These are phyloP conservation scores for Fabriciana adippe DNA, from an alignment of 2,888 invertebrate species.

Conservation along the genomic window DNA sequence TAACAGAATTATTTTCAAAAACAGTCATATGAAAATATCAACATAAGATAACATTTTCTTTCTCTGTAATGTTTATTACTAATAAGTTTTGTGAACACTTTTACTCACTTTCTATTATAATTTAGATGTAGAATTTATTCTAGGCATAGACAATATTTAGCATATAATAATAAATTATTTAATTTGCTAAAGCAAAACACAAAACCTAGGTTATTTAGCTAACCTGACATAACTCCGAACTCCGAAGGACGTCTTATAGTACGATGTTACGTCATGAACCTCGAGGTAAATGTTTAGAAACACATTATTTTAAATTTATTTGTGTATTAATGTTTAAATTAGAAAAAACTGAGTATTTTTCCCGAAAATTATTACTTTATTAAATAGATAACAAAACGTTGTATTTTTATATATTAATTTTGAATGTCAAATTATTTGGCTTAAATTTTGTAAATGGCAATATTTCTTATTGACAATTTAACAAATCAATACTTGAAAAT, in stretches of 20 bases:
- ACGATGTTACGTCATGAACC: conserved; percentile 27
- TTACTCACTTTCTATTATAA: conserved; percentile 24
- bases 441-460: conserved; percentile 17
- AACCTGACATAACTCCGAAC: conserved; percentile 44
- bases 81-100: neutral
- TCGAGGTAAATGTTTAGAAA: conserved; percentile 22
- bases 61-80: neutral
- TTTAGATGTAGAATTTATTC: conserved; percentile 1
- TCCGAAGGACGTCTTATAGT: conserved; percentile 40
- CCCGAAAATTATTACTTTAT: no score
- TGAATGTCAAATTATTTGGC: neutral
- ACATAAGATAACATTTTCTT: neutral
- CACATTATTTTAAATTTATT: neutral
- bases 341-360: no score
- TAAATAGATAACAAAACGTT: neutral
- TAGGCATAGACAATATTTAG: neutral
- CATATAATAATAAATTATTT: conserved; percentile 11
- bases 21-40: conserved; percentile 6
- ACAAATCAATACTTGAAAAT: conserved; percentile 28
- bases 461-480: conserved; percentile 16
- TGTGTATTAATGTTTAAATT: no score
- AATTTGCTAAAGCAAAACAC: conserved; percentile 48
- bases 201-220: conserved; percentile 54
- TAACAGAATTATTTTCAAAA: neutral
- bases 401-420: neutral